Evolutionary conservation across 2,113 vertebrate genomes (phyloP).

Genomic region (Dasyurus viverrinus): DNA sequence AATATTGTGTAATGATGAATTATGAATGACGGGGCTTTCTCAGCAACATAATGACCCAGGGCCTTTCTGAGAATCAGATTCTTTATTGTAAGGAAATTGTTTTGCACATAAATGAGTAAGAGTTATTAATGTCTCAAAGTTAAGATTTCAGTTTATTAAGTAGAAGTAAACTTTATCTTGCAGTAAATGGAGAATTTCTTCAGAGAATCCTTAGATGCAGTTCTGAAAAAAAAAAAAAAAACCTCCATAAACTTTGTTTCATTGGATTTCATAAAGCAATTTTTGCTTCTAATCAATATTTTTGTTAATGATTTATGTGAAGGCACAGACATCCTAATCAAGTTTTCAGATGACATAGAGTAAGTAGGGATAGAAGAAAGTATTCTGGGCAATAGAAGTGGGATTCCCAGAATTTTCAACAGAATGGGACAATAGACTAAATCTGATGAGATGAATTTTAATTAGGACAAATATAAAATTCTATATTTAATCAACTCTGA

Average conservation of each 20-base stretch:
- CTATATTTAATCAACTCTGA: background rate
- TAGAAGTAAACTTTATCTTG: background rate
- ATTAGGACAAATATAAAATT: background rate
- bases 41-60: too few relatives aligned
- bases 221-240: background rate
- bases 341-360: background rate
- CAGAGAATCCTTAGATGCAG: background rate
- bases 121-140: background rate
- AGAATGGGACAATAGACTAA: background rate
- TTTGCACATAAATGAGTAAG: background rate
- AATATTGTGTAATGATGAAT: too few relatives aligned
- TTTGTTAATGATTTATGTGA: background rate
- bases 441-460: background rate
- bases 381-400: background rate
- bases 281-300: background rate
- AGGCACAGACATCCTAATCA: background rate
- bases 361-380: background rate
- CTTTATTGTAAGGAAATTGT: background rate
- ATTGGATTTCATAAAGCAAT: background rate
- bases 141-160: background rate
- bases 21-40: too few relatives aligned
- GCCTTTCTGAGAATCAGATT: background rate
- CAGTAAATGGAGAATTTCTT: background rate
- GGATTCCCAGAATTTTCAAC: background rate
- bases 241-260: background rate